These are phyloP conservation scores for Syngnathus rostellatus DNA, from an alignment of 2,797 vertebrate species.

Conservation along the genomic window DNA sequence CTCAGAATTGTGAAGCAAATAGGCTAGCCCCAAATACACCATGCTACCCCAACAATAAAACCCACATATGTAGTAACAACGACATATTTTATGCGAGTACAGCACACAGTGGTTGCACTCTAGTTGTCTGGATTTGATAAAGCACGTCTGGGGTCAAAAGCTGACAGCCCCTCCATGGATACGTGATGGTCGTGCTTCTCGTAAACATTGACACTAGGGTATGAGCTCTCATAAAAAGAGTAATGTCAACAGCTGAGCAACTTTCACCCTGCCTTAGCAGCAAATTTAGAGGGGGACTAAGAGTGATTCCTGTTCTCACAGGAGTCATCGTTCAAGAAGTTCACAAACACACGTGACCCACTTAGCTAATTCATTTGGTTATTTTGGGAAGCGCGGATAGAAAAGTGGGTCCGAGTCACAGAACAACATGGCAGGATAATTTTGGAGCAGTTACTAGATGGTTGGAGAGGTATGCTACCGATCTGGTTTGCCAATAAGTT, in stretches of 20 bases:
- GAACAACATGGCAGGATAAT: slow-evolving; percentile 24
- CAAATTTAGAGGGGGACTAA: slow-evolving; percentile 22
- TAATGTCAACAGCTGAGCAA: slow-evolving; percentile 69
- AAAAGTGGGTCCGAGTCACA: slow-evolving; percentile 53
- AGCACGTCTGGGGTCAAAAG: slow-evolving; percentile 19
- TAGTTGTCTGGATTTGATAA: slow-evolving; percentile 1
- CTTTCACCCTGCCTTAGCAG: slow-evolving; percentile 12
- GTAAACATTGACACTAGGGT: slow-evolving; percentile 70
- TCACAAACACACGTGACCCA: slow-evolving; percentile 58
- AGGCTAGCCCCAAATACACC: too few relatives aligned
- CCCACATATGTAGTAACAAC: too few relatives aligned
- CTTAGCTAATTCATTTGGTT: slow-evolving; percentile 55
- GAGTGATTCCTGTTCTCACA: slow-evolving; percentile 41
- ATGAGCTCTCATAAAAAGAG: slow-evolving; percentile 57
- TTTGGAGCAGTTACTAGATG: slow-evolving; percentile 28
- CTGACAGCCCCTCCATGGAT: slow-evolving; percentile 49
- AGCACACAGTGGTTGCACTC: neutral
- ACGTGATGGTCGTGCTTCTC: slow-evolving; percentile 56
- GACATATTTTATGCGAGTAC: too few relatives aligned
- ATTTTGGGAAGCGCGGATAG: slow-evolving; percentile 53
- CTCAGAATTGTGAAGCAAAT: too few relatives aligned
- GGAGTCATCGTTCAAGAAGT: slow-evolving; percentile 40
- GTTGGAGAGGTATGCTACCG: neutral
- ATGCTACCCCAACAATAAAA: too few relatives aligned
- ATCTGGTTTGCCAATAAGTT: neutral